Evolutionary conservation across 2,797 vertebrate species (phyloP).

Genomic region (Squalus acanthias): DNA sequence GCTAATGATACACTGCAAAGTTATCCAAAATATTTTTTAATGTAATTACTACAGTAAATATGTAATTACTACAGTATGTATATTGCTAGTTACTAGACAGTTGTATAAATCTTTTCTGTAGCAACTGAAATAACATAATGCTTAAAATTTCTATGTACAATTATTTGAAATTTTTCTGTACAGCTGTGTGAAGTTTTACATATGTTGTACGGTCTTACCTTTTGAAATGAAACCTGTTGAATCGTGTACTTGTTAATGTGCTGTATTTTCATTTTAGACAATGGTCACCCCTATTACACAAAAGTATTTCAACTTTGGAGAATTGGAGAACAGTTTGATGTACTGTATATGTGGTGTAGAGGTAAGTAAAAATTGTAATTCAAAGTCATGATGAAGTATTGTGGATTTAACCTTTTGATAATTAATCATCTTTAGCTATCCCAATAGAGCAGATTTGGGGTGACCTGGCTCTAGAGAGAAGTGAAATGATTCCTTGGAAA

Average conservation of each 20-base stretch:
- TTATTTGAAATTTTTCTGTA: not conserved
- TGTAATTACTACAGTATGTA: not conserved
- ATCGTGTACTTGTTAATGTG: too few species aligned
- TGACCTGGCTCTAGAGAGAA: not conserved
- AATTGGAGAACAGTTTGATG: constrained; percentile 78
- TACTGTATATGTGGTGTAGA: constrained; percentile 72
- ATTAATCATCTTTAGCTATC: not conserved
- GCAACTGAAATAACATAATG: not conserved
- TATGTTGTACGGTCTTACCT: not conserved
- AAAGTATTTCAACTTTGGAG: constrained; percentile 67
- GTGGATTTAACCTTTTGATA: not conserved
- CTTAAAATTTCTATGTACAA: not conserved
- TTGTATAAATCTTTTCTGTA: not conserved
- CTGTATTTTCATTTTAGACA: constrained; percentile 52
- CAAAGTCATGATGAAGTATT: too few species aligned
- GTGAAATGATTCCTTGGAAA: not conserved
- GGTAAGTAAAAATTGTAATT: constrained; percentile 48
- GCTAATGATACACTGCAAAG: not conserved
- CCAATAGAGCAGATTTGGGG: not conserved
- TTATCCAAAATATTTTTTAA: not conserved
- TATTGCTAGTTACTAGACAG: not conserved
- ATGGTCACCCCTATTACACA: constrained; percentile 79
- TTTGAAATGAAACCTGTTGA: not conserved
- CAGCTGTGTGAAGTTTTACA: not conserved
- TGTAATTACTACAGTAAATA: not conserved